Evolutionary conservation across 2,888 invertebrate species (phyloP), one percentile per base, ranked within the genome.

Genomic region (Adelognathus sp.): DNA sequence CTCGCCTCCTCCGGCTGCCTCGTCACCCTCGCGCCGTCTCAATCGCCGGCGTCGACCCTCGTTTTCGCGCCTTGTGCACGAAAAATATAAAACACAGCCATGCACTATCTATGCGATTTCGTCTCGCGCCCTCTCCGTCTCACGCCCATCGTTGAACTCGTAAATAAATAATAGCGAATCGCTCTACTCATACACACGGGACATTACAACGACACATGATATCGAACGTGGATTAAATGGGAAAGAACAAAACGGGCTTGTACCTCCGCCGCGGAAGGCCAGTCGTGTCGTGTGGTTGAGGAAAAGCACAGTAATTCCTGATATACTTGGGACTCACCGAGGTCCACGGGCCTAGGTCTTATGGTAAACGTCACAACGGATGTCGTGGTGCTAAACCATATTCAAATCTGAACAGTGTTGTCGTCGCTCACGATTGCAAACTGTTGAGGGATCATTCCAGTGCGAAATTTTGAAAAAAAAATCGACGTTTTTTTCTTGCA

Each of bases 261-360:
- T 91, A 91, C 91, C 91, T 91, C 89, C 89, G 89, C 87, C 71
- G 86, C 85, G 85, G 87, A 88, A 86, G 89, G 88, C 91, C 91
- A 91, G 85, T 89, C 89, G 85, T 85, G 89, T 82, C 88, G 90
- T 85, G 89, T 87, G 86, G 90, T 90, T 83, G 89, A 89, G 74
- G 91, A 89, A 88, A 91, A 91, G 87, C 90, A 91, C 86, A 91
- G 90, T 86, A 91, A 90, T 88, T 91, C 91, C 81, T 91, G 90
- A 89, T 91, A 91, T 86, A 91, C 89, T 87, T 90, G 88, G 80
- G 90, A 89, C 79, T 91, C 91, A 87, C 88, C 91, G 88, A 88
- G 86, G 86, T 91, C 91, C 87, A 86, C 85, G 83, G 85, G 88
- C 85, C 89, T 90, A 88, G 90, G 89, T 87, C 89, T 91, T 87